Evolutionary conservation across 1,140 invertebrate genomes (phyloP).

Genomic region (Calephelis nemesis): DNA sequence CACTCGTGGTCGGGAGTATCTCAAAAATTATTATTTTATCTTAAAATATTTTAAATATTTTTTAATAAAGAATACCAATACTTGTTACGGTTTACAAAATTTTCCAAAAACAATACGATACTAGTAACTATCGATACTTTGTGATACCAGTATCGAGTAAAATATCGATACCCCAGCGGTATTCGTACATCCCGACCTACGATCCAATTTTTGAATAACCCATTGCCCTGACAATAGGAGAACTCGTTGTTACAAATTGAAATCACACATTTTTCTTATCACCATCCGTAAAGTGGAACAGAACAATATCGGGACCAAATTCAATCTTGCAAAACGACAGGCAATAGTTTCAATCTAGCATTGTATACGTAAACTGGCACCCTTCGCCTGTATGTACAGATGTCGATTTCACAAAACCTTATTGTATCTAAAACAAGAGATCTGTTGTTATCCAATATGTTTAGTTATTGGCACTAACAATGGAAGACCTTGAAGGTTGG

Average conservation of each 20-base stretch:
- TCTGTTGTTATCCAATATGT: constrained; percentile 37
- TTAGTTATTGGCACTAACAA: constrained; percentile 38
- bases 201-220: neutral
- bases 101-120: no score
- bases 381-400: constrained; percentile 21
- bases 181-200: constrained; percentile 18
- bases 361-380: constrained; percentile 37
- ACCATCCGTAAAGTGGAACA: constrained; percentile 46
- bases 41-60: no score
- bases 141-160: no score
- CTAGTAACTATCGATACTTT: no score
- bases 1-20: no score
- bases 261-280: constrained; percentile 52
- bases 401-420: constrained; percentile 28
- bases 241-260: constrained; percentile 55
- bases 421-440: constrained; percentile 48
- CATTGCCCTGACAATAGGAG: constrained; percentile 47
- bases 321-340: constrained; percentile 43
- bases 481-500: constrained; percentile 44
- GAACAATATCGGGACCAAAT: constrained; percentile 47
- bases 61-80: no score
- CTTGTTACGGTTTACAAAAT: no score
- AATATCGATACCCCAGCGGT: no score
- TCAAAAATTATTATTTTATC: no score
- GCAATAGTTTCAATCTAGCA: constrained; percentile 30